Base-by-base conservation (phyloP, 1,140 invertebrate species). In the Drosophila santomea region DNA sequence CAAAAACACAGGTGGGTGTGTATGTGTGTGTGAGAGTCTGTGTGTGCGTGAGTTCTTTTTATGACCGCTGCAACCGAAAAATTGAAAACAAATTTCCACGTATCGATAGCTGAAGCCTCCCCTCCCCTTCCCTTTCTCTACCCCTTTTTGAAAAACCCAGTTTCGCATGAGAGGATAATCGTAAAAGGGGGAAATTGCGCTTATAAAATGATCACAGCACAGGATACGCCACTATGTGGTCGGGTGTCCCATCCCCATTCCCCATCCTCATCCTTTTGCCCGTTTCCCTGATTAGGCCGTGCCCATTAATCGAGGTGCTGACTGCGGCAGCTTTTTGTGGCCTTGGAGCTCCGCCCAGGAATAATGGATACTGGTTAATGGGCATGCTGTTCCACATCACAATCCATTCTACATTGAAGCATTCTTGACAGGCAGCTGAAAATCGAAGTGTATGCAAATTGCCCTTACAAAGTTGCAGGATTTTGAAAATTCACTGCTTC, bases 21-120 rank as follows among this genome's bases (percentile, higher is more conserved):
- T 43, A 55, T 66, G 67, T 77, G 6, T 28, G 28, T 32, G 7
- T 32, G 28, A 8, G 28, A 1, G 63, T 41, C 75, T 61, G 28
- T 32, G 7, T 32, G 32, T 10, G 63, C 43, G 79, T 61, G 57
- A 47, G 60, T 55, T 43, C 61, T 80, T 84, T 89, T 89, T 84
- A 89, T 78, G 84, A 80, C 73, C 74, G 75, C 72, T 88, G 84
- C 79, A 71, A 78, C 64, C 77, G 54, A 66, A 89, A 90, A 89
- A 89, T 90, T 89, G 80, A 90, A 89, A 89, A 84, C 80, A 84
- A 89, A 89, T 89, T 90, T 88, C 78, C 78, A 79, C 78, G 62
- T 88, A 82, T 86, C 78, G 74, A 75, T 76, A 74, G 61, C 25
- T 47, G 17, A 25, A 23, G 17, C 12, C n/a, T 43, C 15, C 35